Conservation (phyloP, 1,140 invertebrate genomes). For the Eriocheir sinensis region DNA sequence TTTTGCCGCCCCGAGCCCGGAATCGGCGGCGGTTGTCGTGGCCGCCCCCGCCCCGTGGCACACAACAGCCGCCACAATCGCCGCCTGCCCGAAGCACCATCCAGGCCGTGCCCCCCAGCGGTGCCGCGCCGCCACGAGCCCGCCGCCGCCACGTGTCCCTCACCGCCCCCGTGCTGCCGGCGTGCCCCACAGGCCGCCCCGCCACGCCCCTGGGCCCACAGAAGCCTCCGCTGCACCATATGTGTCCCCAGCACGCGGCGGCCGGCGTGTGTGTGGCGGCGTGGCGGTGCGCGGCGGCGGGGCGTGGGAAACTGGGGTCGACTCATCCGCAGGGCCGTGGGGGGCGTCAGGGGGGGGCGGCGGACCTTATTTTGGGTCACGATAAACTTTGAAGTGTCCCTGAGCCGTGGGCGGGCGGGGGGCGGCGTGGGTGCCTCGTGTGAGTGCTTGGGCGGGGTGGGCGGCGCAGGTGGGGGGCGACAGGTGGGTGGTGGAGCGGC, state of each 20-base stretch:
- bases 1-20: too few relatives aligned
- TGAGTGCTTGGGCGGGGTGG: neutral
- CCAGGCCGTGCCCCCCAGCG: neutral
- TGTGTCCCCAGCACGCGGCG: neutral
- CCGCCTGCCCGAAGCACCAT: too few relatives aligned
- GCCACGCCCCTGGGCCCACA: neutral
- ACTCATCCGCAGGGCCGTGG: neutral
- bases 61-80: slow-evolving; percentile 6
- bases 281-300: slow-evolving; percentile 6
- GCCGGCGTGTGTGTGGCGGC: neutral
- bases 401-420: neutral
- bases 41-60: neutral
- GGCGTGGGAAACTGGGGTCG: slow-evolving; percentile 18
- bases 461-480: slow-evolving; percentile 49
- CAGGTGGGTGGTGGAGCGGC: slow-evolving; percentile 46
- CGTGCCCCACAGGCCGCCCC: neutral
- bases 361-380: neutral
- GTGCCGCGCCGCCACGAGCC: neutral
- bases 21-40: too few relatives aligned
- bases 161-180: neutral
- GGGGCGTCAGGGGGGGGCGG: neutral
- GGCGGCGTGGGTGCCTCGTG: neutral
- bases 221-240: neutral
- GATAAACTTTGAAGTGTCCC: neutral
- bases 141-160: neutral